These are phyloP conservation scores for Epinotia bilunana DNA, from an alignment of 2,888 invertebrate genomes.

Conservation along the genomic window DNA sequence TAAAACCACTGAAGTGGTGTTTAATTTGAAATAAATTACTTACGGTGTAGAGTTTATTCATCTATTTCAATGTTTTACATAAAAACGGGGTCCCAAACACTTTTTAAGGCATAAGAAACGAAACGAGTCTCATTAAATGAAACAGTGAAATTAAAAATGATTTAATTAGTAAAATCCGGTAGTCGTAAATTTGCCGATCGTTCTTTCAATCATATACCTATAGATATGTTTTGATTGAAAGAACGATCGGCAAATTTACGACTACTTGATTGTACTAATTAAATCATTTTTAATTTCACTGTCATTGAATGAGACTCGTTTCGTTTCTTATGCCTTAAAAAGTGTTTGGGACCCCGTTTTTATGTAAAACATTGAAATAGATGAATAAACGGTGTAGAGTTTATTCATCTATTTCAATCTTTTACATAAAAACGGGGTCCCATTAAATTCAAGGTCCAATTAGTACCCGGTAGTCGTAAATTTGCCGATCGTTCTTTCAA, in stretches of 20 bases:
- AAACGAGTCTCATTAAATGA: background rate
- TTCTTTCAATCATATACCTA: conserved; percentile 21
- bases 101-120: too few species aligned
- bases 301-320: background rate
- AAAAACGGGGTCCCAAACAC: too few species aligned
- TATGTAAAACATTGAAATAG: too few species aligned
- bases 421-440: too few species aligned
- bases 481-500: conserved; percentile 32
- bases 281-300: background rate
- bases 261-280: conserved; percentile 35
- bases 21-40: too few species aligned
- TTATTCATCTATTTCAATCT: too few species aligned
- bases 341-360: too few species aligned
- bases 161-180: conserved; percentile 35
- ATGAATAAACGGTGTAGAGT: too few species aligned
- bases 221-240: conserved; percentile 32
- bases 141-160: background rate
- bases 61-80: too few species aligned
- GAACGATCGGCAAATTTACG: conserved; percentile 26
- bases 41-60: too few species aligned
- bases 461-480: conserved; percentile 26
- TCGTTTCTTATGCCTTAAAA: too few species aligned
- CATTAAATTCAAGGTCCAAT: conserved; percentile 8
- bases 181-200: conserved; percentile 32
- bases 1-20: too few species aligned